Evolutionary conservation across 2,113 vertebrate species (phyloP), one percentile per base, ranked within the genome.

Genomic region (Anthoscopus minutus): DNA sequence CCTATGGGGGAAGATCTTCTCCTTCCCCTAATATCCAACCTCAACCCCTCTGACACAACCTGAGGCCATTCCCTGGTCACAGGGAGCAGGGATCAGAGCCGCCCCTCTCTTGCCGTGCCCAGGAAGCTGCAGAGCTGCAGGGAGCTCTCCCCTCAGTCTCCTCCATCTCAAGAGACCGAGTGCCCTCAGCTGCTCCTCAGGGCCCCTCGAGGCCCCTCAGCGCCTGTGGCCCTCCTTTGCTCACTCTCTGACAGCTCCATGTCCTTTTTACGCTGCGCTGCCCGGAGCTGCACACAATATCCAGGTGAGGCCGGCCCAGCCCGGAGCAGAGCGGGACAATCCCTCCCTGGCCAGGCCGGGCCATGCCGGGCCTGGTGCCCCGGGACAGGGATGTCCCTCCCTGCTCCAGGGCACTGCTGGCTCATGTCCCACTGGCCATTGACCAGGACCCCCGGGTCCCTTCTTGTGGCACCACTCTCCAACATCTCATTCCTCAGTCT

Each of bases 181-280:
- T 23, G 17, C 2, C 56, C n/a, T 38, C 84, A 60, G 18, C 50
- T 1, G 2, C 53, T 60, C 19, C 53, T 27, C 20, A 21, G 0
- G 2, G 24, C 38, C 1, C 21, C 35, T 88, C 42, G 2, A 56
- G 48, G 4, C 2, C 20, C 25, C 40, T 13, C 28, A 10, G 14
- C 20, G 15, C 7, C 11, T 23, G 3, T 1, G 10, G 8, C 28
- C 8, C 6, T 45, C 23, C 38, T 78, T 15, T 53, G 62, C 4
- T 33, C 15, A 6, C n/a, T 37, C 4, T 27, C 37, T 27, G 3
- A 24, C 0, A 48, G 4, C n/a, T 50, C 3, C 21, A 37, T 3
- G 2, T 4, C 21, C 10, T 37, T 86, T 51, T 37, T 5, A 24
- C 1, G 0, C 3, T 61, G 27, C 28, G 8, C 0, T 23, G 3